Evolutionary conservation across 2,888 invertebrate genomes (phyloP).

Genomic region (Dysmachus trigonus): DNA sequence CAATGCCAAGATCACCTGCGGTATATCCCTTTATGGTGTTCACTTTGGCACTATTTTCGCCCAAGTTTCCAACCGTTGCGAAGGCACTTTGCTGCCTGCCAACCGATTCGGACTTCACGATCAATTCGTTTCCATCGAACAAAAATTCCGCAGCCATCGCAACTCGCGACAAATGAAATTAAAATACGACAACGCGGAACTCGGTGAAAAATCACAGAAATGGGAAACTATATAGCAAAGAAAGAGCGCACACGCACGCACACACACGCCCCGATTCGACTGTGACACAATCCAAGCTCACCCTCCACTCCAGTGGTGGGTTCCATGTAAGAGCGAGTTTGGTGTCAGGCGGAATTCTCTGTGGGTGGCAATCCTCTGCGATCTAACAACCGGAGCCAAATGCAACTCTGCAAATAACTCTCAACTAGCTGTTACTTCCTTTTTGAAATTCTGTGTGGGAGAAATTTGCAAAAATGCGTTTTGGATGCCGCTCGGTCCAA

Average conservation of each 20-base stretch:
- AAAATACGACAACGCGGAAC: background rate
- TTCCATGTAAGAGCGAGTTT: background rate
- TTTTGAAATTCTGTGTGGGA: background rate
- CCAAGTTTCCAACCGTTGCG: background rate
- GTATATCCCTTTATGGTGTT: constrained; percentile 22
- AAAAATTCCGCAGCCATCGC: constrained; percentile 29
- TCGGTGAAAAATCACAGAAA: constrained; percentile 21
- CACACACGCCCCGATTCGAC: background rate
- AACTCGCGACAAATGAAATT: background rate
- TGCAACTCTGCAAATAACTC: background rate
- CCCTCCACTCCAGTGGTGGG: background rate
- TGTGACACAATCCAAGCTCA: constrained; percentile 3
- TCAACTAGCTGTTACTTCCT: background rate
- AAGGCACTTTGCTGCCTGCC: background rate
- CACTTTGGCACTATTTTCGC: background rate
- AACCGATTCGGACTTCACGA: background rate
- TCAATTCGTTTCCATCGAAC: background rate
- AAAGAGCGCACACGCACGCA: constrained; percentile 9
- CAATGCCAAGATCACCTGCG: constrained; percentile 25
- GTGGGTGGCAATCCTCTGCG: background rate
- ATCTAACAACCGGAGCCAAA: too few relatives aligned
- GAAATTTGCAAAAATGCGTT: constrained; percentile 14
- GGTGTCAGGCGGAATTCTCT: background rate
- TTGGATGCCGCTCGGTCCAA: background rate
- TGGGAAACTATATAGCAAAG: background rate